Conservation (phyloP, 2,113 vertebrate species). For the Ramphastos sulfuratus region DNA sequence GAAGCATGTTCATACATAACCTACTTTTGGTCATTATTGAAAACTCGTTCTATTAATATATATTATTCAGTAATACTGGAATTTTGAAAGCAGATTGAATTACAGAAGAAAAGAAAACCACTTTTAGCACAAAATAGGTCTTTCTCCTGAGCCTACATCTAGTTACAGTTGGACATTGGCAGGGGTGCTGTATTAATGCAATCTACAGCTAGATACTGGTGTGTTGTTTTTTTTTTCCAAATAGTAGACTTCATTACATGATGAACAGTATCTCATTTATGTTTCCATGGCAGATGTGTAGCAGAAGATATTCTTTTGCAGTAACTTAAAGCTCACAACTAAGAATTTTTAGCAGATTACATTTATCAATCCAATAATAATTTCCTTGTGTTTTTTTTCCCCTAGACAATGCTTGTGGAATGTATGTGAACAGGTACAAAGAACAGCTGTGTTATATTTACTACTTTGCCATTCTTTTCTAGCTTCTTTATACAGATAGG, state of each 20-base stretch:
- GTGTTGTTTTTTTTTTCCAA: neutral
- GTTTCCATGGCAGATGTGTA: neutral
- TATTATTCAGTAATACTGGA: neutral
- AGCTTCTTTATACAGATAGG: conserved; percentile 93
- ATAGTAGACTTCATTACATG: neutral
- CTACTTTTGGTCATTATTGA: neutral
- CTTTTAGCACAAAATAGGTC: neutral
- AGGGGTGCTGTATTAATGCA: neutral
- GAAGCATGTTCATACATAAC: neutral
- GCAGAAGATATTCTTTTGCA: neutral
- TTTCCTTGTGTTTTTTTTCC: neutral
- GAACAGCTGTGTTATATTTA: neutral
- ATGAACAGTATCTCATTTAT: neutral
- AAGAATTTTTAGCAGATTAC: neutral
- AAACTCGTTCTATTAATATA: neutral
- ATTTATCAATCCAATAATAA: neutral
- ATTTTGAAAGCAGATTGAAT: neutral
- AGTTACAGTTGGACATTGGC: neutral
- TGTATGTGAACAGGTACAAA: neutral
- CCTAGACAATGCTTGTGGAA: neutral
- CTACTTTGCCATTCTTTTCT: conserved; percentile 56
- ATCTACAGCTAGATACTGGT: neutral
- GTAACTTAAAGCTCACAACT: neutral
- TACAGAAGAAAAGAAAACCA: neutral
- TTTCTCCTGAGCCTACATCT: neutral